A percentile compares a stretch with the other conserved stretches of the same genome.
Evolutionary conservation across 2,113 vertebrate species (phyloP).

Genomic region (Aspidoscelis tigris): DNA sequence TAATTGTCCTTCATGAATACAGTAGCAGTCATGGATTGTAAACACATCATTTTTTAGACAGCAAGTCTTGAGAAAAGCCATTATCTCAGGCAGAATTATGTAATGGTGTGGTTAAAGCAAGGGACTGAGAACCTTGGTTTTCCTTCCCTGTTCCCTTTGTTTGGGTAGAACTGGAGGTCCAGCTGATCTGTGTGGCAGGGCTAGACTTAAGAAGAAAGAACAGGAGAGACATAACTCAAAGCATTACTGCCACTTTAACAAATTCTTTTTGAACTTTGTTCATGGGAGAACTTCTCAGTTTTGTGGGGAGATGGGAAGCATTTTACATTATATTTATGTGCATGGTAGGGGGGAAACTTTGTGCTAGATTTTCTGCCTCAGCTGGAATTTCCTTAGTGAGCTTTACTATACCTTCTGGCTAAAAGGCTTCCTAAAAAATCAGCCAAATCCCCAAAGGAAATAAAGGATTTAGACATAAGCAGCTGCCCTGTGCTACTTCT

Average conservation of each 20-base stretch:
- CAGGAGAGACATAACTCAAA: neutral
- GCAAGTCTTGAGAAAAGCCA: neutral
- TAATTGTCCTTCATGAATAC: no score
- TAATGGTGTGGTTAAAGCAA: neutral
- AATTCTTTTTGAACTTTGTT: conserved; percentile 2
- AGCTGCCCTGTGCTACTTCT: conserved; percentile 38
- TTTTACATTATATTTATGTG: conserved; percentile 22
- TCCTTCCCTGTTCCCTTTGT: neutral
- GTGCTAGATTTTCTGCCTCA: conserved; percentile 40
- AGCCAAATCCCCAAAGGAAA: conserved; percentile 55
- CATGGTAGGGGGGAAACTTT: conserved; percentile 16
- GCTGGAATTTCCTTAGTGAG: conserved; percentile 53
- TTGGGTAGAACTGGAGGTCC: neutral
- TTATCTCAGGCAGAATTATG: neutral
- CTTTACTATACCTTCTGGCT: conserved; percentile 55
- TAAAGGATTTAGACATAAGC: conserved; percentile 22
- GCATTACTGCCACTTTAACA: conserved; percentile 21
- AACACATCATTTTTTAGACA: neutral
- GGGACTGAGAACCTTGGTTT: neutral
- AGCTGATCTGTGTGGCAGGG: neutral
- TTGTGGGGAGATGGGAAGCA: no score
- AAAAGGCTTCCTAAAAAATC: conserved; percentile 45
- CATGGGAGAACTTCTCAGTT: no score
- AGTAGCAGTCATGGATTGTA: no score
- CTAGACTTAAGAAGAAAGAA: neutral